Evolutionary conservation across 2,113 vertebrate genomes (phyloP), one percentile per base, ranked within the genome.

Genomic region (Coregonus clupeaformis): DNA sequence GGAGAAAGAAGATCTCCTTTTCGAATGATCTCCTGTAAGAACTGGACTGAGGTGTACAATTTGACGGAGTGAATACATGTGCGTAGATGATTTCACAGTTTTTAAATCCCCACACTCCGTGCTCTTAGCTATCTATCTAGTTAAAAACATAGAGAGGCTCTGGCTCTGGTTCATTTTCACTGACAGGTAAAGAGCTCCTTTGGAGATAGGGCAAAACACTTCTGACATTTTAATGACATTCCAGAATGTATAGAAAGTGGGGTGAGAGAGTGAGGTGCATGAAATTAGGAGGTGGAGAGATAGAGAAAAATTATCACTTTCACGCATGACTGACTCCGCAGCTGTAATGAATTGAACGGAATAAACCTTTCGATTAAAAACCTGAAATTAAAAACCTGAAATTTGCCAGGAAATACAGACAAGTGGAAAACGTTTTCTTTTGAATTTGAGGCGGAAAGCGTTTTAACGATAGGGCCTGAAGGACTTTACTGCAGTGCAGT

Each of bases 161-260:
- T 67, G 29, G 3, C 30, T 32, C 2, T 14, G 65, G 6, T 32
- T 36, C 14, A n/a, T 30, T 27, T 7, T 42, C 65, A 32, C 18
- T 67, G 29, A 36, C 65, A 67, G 65, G 18, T 30, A 18, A 32
- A 67, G 30, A 67, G 14, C 14, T 30, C 16, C 65, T n/a, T 67
- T 67, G 27, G 29, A 67, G 30, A 36, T 67, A n/a, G 30, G 49
- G 65, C 30, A 18, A 16, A 67, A 16, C 20, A 36, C 18, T 27
- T 30, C 29, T 42, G 29, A 42, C 65, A 42, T 67, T 67, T 67
- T 67, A 67, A 67, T 67, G 29, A 29, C 30, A 32, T 32, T 67
- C 13, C 65, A 67, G 65, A 67, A 1, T 9, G 29, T 30, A 36
- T 67, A 9, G 65, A 67, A 67, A 32, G 29, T 20, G 30, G 29